These are phyloP conservation scores for Lonchura striata DNA, from an alignment of 2,113 vertebrate genomes.

Conservation along the genomic window DNA sequence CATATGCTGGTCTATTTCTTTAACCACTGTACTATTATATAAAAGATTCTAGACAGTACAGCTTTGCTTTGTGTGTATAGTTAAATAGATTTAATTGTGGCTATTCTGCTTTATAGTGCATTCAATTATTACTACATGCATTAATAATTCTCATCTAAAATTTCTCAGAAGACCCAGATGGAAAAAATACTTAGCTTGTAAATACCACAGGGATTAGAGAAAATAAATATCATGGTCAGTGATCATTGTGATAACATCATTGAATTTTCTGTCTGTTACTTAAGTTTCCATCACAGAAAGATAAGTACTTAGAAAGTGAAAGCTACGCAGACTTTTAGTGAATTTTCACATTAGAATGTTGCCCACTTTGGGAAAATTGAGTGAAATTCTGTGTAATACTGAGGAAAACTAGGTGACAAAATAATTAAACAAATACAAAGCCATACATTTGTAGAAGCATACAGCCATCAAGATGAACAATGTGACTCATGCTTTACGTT, in stretches of 20 bases:
- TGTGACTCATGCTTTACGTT: background rate
- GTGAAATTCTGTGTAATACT: background rate
- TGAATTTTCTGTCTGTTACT: background rate
- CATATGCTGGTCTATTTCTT: background rate
- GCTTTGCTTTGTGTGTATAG: background rate
- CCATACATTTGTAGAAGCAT: background rate
- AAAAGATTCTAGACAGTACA: background rate
- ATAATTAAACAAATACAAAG: background rate
- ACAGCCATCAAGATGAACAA: background rate
- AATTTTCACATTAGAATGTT: background rate
- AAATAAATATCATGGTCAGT: background rate
- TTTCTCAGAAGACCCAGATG: background rate
- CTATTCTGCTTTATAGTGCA: background rate
- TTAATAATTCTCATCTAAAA: background rate
- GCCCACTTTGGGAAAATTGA: background rate
- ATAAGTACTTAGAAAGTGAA: background rate
- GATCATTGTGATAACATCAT: background rate
- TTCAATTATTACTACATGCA: background rate
- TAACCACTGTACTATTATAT: background rate
- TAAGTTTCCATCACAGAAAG: background rate
- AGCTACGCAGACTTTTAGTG: background rate
- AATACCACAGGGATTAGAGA: background rate
- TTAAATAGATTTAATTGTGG: background rate
- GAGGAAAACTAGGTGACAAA: background rate
- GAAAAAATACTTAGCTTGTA: background rate